phyloP scores from a whole-genome alignment of 2,797 vertebrate species.

The Pangasius macronema region DNA sequence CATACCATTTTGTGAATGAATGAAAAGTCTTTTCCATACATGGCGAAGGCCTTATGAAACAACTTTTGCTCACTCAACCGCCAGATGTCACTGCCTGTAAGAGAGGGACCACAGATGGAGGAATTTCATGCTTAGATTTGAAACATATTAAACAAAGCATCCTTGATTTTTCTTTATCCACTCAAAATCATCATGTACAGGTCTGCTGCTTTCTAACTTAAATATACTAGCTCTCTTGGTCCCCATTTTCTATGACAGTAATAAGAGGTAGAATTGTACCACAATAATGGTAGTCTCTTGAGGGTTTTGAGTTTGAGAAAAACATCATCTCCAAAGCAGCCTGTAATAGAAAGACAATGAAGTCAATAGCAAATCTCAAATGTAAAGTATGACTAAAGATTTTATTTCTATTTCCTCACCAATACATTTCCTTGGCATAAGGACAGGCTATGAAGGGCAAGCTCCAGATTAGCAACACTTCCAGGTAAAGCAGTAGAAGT shows the following conservation, averaged over 20 bases:
- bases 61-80: constrained; percentile 68
- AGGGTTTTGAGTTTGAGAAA: constrained; percentile 65
- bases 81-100: constrained; percentile 75
- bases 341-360: constrained; percentile 57
- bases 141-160: constrained; percentile 1
- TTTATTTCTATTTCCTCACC: constrained; percentile 54
- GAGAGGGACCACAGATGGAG: neutral
- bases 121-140: neutral
- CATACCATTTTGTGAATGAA: constrained; percentile 74
- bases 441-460: constrained; percentile 78
- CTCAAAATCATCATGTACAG: neutral
- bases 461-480: constrained; percentile 78
- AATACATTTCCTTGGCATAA: constrained; percentile 68
- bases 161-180: neutral
- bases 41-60: constrained; percentile 67
- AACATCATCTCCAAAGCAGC: constrained; percentile 76
- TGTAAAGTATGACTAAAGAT: neutral
- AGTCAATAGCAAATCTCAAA: constrained; percentile 5
- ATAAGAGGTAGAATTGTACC: constrained; percentile 66
- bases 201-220: neutral
- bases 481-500: constrained; percentile 79
- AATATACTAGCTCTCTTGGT: neutral
- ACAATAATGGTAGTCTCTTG: constrained; percentile 77
- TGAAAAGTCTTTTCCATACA: constrained; percentile 75
- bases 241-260: neutral